Percentiles rank a stretch among this genome's conserved stretches.
These are phyloP conservation scores for Bambusicola thoracicus DNA, from an alignment of 2,113 vertebrate species.

Conservation along the genomic window DNA sequence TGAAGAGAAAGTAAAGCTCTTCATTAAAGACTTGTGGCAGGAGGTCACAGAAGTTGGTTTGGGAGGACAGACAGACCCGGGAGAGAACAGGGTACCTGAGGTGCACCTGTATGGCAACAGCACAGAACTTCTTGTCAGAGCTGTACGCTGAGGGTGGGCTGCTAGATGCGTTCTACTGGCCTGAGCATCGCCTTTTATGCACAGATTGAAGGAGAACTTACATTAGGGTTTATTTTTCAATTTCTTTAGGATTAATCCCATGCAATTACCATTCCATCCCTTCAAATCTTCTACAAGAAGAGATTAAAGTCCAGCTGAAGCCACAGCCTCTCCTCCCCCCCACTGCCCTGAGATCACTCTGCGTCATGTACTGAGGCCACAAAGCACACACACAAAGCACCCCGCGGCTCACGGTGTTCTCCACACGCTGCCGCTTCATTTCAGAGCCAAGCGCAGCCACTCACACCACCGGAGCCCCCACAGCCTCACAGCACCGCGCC, in stretches of 20 bases:
- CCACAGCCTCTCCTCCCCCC: too few relatives aligned
- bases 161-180: too few relatives aligned
- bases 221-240: rapidly evolving
- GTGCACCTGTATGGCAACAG: neutral
- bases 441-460: neutral
- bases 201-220: neutral
- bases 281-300: neutral
- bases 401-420: too few relatives aligned
- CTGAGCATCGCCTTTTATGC: neutral
- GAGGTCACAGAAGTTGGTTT: neutral
- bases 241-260: neutral
- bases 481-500: rapidly evolving
- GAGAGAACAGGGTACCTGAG: neutral
- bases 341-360: neutral
- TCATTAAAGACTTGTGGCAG: rapidly evolving
- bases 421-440: rapidly evolving
- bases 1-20: neutral
- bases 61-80: rapidly evolving
- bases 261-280: neutral
- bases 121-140: rapidly evolving
- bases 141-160: rapidly evolving
- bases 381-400: neutral
- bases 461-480: rapidly evolving
- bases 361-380: rapidly evolving
- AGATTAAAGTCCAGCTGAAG: neutral